Evolutionary conservation across 2,113 vertebrate genomes (phyloP).

Genomic region (Sturnira hondurensis): DNA sequence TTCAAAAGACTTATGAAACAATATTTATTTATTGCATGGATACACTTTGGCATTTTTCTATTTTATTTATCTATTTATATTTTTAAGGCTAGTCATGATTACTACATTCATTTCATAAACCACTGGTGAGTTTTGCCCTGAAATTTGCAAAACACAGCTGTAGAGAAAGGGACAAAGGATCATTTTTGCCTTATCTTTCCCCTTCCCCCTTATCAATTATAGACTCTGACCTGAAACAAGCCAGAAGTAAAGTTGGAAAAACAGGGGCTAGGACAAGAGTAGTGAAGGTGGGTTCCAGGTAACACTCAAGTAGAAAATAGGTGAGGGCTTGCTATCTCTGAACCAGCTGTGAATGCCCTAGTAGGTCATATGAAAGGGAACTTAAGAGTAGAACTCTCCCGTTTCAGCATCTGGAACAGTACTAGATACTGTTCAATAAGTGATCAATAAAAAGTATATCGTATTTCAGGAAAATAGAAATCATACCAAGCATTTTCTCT

Average conservation of each 20-base stretch:
- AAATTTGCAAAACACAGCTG: constrained; percentile 19
- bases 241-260: neutral
- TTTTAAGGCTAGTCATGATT: constrained; percentile 34
- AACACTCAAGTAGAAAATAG: neutral
- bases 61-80: constrained; percentile 14
- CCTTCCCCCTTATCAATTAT: neutral
- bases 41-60: neutral
- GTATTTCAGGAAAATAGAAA: no score
- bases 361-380: neutral
- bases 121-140: neutral
- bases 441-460: neutral
- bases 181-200: neutral
- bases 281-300: neutral
- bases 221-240: neutral
- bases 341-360: neutral
- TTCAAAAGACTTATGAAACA: neutral
- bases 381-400: neutral
- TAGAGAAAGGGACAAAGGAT: neutral
- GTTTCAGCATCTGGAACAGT: neutral
- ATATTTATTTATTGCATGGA: constrained; percentile 27
- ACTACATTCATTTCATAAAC: constrained; percentile 40
- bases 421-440: neutral
- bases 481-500: no score
- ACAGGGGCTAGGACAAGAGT: neutral
- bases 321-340: neutral